Base-by-base conservation (phyloP, 2,113 vertebrate species). In the Chaenocephalus aceratus region DNA sequence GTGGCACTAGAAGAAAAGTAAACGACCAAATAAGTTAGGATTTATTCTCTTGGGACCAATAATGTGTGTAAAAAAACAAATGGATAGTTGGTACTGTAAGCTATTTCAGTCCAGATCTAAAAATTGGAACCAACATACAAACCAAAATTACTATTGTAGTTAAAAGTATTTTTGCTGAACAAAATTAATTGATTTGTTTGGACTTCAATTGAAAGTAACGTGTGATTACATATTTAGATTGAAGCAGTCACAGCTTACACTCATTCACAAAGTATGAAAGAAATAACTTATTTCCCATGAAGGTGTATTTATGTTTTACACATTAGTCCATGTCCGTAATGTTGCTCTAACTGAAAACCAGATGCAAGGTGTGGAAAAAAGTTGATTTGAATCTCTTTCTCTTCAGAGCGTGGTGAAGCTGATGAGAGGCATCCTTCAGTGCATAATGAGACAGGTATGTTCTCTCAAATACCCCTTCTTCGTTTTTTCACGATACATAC, bases 351-450 rank as follows among this genome's bases (percentile, higher is more conserved):
- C 30, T 30, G 30, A 30, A 30, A 30, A 30, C 30, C 30, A 30
- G 30, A 30, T 30, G 30, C 30, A 30, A 30, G 3, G 30, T 30
- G 30, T 30, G 30, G 30, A 30, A 30, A 4, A 4, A 30, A 30
- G 30, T 41, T 41, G 36, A 41, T 41, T 41, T 41, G 0, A 41
- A 41, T 41, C 36, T 41, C 36, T 30, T 30, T 30, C 57, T 63
- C 12, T 93, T 79, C 86, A 99, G 98, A 99, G 96, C 0, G 98
- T 99, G 85, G 98, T 99, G 91, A 99, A 99, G 87, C 92, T 99
- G 66, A 99, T 99, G 98, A 94, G 97, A 68, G 97, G 97, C 0
- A 73, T 99, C 75, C 96, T 99, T 0, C 97, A 98, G 89, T 97
- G 97, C 86, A 96, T 97, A 88, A 97, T 99, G 94, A 96, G 97